Percentiles rank a stretch among this genome's conserved stretches.
These are phyloP conservation scores for Trissolcus basalis DNA, from an alignment of 1,140 invertebrate species.

Conservation along the genomic window DNA sequence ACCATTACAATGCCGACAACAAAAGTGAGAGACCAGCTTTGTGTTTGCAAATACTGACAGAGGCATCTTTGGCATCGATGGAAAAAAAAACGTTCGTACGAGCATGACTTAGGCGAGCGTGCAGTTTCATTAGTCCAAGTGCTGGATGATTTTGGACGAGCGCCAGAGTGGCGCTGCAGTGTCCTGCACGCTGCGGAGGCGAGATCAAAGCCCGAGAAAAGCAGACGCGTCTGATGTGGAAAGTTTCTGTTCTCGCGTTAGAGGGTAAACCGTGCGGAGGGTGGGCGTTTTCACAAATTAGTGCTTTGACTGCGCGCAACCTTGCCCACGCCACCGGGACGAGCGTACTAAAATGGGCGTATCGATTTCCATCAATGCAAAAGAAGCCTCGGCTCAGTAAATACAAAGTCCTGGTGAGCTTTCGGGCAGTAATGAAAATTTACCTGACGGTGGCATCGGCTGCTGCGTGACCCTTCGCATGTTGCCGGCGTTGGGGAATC, in stretches of 20 bases:
- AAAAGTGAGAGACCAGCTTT: too few species aligned
- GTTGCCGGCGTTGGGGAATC: constrained; percentile 76
- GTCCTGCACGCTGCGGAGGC: constrained; percentile 8
- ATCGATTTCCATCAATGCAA: constrained; percentile 15
- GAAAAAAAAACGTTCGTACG: too few species aligned
- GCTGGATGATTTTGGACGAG: constrained; percentile 56
- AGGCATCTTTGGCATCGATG: too few species aligned
- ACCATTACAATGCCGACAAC: not conserved
- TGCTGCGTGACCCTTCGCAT: constrained; percentile 81
- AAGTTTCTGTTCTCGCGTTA: constrained; percentile 32
- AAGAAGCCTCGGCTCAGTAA: not conserved
- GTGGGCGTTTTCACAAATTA: constrained; percentile 28
- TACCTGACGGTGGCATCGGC: constrained; percentile 82
- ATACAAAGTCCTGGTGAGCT: too few species aligned
- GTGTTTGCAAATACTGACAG: too few species aligned
- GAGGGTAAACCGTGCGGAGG: constrained; percentile 17
- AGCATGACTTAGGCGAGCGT: not conserved
- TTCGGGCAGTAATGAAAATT: constrained; percentile 11
- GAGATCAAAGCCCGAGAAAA: constrained; percentile 30
- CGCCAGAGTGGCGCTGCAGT: constrained; percentile 53
- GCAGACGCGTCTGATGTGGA: constrained; percentile 33
- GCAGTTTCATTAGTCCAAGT: constrained; percentile 65
- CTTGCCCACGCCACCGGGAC: constrained; percentile 6
- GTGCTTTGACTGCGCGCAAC: constrained; percentile 25
- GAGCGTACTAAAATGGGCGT: constrained; percentile 21